Conservation (phyloP, 2,113 vertebrate genomes). For the Gallinago media region DNA sequence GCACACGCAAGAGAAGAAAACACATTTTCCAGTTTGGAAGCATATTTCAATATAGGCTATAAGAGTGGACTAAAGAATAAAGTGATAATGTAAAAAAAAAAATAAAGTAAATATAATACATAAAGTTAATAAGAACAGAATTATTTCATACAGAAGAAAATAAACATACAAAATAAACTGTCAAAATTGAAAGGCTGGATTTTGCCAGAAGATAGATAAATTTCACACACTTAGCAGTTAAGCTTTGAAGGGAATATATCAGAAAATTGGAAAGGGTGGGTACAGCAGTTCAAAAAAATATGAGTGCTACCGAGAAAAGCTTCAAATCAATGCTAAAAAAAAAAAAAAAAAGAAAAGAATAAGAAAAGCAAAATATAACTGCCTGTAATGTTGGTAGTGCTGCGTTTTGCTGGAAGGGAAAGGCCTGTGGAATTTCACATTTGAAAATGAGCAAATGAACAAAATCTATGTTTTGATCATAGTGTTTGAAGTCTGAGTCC, state of each 20-base stretch:
- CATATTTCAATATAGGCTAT: neutral
- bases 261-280: neutral
- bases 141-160: neutral
- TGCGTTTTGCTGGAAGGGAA: neutral
- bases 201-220: neutral
- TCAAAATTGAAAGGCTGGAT: neutral
- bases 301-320: neutral
- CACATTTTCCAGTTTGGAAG: neutral
- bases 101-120: neutral
- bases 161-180: neutral
- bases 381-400: neutral
- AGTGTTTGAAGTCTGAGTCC: neutral
- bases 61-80: neutral
- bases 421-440: neutral
- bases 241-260: neutral
- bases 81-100: neutral
- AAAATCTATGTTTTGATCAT: constrained; percentile 10
- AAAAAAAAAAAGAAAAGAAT: accelerated
- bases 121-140: neutral
- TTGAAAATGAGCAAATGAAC: constrained; percentile 15
- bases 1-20: neutral
- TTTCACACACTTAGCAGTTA: neutral
- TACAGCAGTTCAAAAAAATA: neutral
- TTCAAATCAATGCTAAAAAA: neutral
- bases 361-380: neutral